Evolutionary conservation across 2,888 invertebrate genomes (phyloP).

Genomic region (Macropis europaea): DNA sequence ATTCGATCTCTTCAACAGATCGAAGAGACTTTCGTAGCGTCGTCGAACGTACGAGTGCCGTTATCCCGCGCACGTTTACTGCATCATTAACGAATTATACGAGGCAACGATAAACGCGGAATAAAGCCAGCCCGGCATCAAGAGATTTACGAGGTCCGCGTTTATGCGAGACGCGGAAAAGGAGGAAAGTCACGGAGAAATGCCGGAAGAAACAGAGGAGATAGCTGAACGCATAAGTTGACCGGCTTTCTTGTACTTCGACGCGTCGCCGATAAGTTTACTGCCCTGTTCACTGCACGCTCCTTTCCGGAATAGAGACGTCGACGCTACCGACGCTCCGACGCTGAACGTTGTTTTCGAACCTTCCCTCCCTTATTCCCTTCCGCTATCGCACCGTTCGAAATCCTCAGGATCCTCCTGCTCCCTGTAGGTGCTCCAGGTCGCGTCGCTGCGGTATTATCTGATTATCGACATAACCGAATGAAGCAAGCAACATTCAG

Average conservation of each 20-base stretch:
- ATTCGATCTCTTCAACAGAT: conserved; percentile 5
- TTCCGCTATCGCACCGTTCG: conserved; percentile 52
- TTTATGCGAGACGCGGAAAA: conserved; percentile 7
- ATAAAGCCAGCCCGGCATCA: conserved; percentile 69
- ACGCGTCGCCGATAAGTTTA: conserved; percentile 71
- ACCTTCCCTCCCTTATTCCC: conserved; percentile 10
- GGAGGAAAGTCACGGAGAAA: not conserved
- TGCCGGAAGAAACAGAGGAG: not conserved
- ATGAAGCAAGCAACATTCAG: too few species aligned
- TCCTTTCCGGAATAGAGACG: conserved; percentile 42
- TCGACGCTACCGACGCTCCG: not conserved
- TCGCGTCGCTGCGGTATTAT: conserved; percentile 26
- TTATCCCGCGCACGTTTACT: conserved; percentile 65
- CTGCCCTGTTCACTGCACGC: conserved; percentile 66
- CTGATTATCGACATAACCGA: conserved; percentile 2
- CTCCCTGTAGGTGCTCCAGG: conserved; percentile 9
- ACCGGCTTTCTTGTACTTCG: conserved; percentile 34
- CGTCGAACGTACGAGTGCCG: conserved; percentile 25
- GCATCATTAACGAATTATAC: conserved; percentile 75
- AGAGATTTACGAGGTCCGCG: conserved; percentile 69
- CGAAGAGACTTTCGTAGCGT: not conserved
- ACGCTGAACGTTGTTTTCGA: conserved; percentile 26
- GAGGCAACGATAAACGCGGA: conserved; percentile 71
- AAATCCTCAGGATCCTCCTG: conserved; percentile 39
- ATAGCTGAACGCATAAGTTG: not conserved